phyloP scores from a whole-genome alignment of 2,797 vertebrate genomes.

The Bufotes viridis region DNA sequence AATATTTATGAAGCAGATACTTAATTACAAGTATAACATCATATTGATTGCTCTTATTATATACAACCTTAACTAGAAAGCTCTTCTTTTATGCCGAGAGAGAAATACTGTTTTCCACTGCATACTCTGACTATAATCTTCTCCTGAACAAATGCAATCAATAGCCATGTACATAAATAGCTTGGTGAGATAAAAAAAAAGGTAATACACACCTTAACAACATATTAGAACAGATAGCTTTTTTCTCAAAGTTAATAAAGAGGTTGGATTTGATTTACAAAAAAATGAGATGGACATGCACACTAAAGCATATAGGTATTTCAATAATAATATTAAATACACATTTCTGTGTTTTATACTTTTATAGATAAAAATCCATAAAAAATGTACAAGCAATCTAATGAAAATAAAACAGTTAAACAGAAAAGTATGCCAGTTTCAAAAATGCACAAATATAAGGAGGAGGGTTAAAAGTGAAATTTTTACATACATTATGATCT shows the following conservation, averaged over 20 bases:
- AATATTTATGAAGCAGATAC: constrained; percentile 12
- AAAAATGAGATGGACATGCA: constrained; percentile 44
- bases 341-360: constrained; percentile 37
- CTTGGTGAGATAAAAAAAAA: constrained; percentile 50
- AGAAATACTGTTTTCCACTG: constrained; percentile 36
- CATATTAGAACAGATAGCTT: constrained; percentile 57
- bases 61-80: constrained; percentile 41
- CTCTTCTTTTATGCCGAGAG: constrained; percentile 37
- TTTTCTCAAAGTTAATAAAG: constrained; percentile 51
- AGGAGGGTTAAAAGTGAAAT: background rate
- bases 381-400: constrained; percentile 10
- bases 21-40: constrained; percentile 32
- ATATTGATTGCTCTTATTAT: constrained; percentile 26
- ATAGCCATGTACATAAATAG: constrained; percentile 58
- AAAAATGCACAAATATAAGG: background rate
- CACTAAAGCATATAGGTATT: constrained; percentile 40
- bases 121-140: constrained; percentile 53
- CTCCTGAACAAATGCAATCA: constrained; percentile 55
- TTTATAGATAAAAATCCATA: constrained; percentile 39
- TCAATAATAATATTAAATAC: constrained; percentile 47
- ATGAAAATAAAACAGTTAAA: constrained; percentile 12
- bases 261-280: constrained; percentile 53
- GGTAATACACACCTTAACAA: constrained; percentile 59
- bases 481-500: constrained; percentile 17
- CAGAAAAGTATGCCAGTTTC: constrained; percentile 13